Conservation (phyloP, 2,888 invertebrate genomes). For the Hetaerina titia region DNA sequence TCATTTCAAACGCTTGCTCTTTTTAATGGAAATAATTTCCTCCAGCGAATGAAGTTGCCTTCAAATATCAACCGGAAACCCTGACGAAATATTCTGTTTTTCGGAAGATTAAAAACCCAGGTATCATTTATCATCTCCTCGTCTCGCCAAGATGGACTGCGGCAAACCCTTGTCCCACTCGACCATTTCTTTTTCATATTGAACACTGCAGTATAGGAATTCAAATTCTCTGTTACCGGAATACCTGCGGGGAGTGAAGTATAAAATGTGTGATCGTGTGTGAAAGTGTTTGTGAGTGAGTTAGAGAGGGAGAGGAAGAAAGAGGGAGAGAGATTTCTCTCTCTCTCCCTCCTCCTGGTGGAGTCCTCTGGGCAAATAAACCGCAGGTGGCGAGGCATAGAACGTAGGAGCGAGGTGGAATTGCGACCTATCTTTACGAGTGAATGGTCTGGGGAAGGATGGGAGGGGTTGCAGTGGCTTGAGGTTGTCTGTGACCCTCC, state of each 20-base stretch:
- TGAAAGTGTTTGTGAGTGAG: too few species aligned
- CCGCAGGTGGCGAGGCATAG: neutral
- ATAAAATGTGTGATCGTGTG: too few species aligned
- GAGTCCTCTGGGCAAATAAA: neutral
- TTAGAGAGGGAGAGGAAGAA: too few species aligned
- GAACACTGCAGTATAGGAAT: neutral
- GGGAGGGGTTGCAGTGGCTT: neutral
- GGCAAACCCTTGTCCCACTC: neutral
- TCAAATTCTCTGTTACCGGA: neutral
- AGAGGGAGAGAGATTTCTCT: neutral
- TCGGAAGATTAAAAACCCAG: neutral
- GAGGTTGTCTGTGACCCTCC: neutral
- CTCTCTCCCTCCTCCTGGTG: neutral
- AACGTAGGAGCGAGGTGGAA: neutral
- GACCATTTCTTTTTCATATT: neutral
- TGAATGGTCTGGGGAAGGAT: neutral
- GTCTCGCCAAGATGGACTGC: neutral
- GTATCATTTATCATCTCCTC: neutral
- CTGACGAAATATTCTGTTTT: neutral
- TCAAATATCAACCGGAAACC: too few species aligned
- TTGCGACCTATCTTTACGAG: constrained; percentile 9
- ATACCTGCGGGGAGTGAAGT: neutral
- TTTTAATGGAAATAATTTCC: too few species aligned
- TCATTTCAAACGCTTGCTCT: too few species aligned
- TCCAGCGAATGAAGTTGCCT: too few species aligned